Base-by-base conservation (phyloP, 2,113 vertebrate species). In the Amphilophus citrinellus region DNA sequence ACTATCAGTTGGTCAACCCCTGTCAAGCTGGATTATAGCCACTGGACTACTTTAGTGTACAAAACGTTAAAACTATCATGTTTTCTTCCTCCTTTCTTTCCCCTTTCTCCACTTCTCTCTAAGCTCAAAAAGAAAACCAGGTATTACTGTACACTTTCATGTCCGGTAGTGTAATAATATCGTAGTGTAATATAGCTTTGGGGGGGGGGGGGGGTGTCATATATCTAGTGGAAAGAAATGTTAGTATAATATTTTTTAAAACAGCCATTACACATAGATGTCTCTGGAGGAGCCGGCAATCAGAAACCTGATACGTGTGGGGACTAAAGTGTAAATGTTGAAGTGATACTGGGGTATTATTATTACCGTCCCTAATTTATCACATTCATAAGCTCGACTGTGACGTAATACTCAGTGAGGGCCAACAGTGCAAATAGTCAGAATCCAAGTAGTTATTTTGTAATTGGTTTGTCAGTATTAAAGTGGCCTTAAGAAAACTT, bases 11-110 rank as follows among this genome's bases (percentile, higher is more conserved):
- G 18, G 39, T 84, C 15, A 14, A 76, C 20, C 58, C 60, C 80
- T 3, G 15, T 79, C 18, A 32, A 82, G 50, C 44, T 85, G 73
- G 60, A 77, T 83, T 53, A 56, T 17, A 76, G 63, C 80, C 66
- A 32, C 66, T 17, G 47, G 44, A 20, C 24, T 75, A 75, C 62
- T 86, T 73, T 20, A 65, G 11, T 66, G 15, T 6, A 60, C 60
- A 78, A 18, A 61, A 59, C 47, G 50, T 73, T 86, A 20, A 20
- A n/a, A 78, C 47, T 15, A 4, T 75, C 6, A 7, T 63, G 75
- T 63, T 75, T 63, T 75, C 5, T 24, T 44, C 8, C 37, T 66
- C 30, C 10, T 13, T 59, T 81, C 10, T 62, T 53, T 47, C 47
- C n/a, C 3, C 7, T 76, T 32, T 58, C 30, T 30, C 10, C 18